Evolutionary conservation across 2,888 invertebrate genomes (phyloP).

Genomic region (Cephonodes hylas): DNA sequence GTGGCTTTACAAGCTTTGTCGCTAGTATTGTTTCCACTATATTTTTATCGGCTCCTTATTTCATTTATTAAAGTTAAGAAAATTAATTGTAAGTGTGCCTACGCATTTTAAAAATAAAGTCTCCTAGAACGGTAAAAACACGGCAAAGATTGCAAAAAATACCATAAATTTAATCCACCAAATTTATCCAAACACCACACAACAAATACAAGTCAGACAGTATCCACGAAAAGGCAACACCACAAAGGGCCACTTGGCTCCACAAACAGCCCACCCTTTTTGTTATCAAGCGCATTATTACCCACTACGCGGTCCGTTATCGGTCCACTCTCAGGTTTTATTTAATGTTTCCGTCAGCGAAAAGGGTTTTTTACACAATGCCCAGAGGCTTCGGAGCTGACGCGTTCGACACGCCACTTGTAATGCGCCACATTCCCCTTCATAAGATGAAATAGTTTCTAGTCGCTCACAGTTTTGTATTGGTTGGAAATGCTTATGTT

Average conservation of each 20-base stretch:
- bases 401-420: constrained; percentile 24
- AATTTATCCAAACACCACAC: not conserved
- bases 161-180: not conserved
- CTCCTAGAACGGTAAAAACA: too few species aligned
- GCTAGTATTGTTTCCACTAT: too few species aligned
- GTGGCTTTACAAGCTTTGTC: too few species aligned
- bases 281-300: constrained; percentile 31
- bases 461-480: too few species aligned
- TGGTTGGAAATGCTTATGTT: too few species aligned
- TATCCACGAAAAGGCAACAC: not conserved
- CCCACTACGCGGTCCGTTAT: constrained; percentile 32
- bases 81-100: too few species aligned
- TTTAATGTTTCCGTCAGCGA: constrained; percentile 44
- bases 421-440: constrained; percentile 46
- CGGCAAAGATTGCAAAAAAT: too few species aligned
- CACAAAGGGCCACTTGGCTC: not conserved
- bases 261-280: constrained; percentile 12
- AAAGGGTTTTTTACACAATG: constrained; percentile 38
- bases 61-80: too few species aligned
- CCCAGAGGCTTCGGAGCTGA: constrained; percentile 26
- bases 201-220: not conserved
- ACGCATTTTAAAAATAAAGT: too few species aligned
- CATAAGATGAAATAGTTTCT: constrained; percentile 41
- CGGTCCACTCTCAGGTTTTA: constrained; percentile 33
- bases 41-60: too few species aligned